phyloP scores from a whole-genome alignment of 1,140 invertebrate genomes.

The Panulirus ornatus region DNA sequence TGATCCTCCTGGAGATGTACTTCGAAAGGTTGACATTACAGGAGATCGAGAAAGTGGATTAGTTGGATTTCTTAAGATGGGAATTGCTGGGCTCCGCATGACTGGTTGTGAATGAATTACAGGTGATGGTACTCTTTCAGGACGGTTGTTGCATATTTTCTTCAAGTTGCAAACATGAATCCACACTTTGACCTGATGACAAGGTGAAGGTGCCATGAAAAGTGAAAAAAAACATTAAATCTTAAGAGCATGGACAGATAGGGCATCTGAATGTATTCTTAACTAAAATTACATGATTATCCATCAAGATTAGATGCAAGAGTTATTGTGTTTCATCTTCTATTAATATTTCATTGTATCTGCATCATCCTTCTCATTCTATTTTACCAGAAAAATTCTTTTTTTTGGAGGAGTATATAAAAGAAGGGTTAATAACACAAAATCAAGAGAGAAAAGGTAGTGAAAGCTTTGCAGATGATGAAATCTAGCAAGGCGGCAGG shows the following conservation, averaged over 20 bases:
- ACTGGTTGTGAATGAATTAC: background rate
- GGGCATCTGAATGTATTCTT: background rate
- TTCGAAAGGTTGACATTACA: background rate
- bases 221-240: background rate
- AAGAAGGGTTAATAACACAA: background rate
- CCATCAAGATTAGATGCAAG: background rate
- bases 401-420: background rate
- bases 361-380: background rate
- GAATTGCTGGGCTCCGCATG: conserved; percentile 4
- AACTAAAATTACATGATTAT: background rate
- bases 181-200: conserved; percentile 58
- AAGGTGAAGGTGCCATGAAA: background rate
- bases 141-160: background rate
- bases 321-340: background rate
- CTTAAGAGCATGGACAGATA: background rate
- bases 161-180: conserved; percentile 49
- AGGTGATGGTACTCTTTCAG: conserved; percentile 2
- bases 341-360: background rate
- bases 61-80: conserved; percentile 25
- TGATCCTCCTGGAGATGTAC: conserved; percentile 28
- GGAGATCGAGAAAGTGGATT: conserved; percentile 10
- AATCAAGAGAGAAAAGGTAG: background rate
- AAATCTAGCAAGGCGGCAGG: no score
- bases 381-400: background rate
- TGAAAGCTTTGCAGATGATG: background rate